Evolutionary conservation across 2,113 vertebrate species (phyloP), one percentile per base, ranked within the genome.

Genomic region (mouse (Mus musculus)): DNA sequence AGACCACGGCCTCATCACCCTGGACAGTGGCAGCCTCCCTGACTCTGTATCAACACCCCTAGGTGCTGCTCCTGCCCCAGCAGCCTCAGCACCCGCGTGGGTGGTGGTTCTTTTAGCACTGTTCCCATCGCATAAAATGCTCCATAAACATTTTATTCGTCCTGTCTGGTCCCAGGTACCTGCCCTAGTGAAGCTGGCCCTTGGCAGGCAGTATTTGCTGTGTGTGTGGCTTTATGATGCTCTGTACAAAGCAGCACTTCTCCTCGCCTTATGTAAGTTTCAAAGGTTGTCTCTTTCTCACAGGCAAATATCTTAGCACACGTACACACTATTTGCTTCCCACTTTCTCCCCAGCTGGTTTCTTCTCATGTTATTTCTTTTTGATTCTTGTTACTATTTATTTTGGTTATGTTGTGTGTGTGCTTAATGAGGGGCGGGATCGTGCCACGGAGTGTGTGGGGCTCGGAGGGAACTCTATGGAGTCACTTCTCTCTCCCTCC

Each of bases 201-300:
- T 42, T 0, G 20, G 9, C 28, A 26, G 17, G 46, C 12, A 12
- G 75, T 96, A 69, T 97, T 96, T 95, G 85, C 92, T 42, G 56
- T 93, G 67, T 94, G 80, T 78, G 46, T 85, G 90, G 86, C 33
- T 96, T 95, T 96, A 96, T 90, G 72, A 71, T n/a, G 81, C 16
- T 5, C 12, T 16, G 1, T 61, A 14, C 65, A 91, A 91, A 75
- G 19, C 1, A 7, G 22, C 1, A 39, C 33, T 84, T 90, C 67
- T 69, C 69, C 76, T 78, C 4, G 20, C 72, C 93, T 14, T 72
- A 33, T 39, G n/a, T 63, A 39, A 46, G 42, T 86, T n/a, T 95
- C 97, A 96, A 97, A 95, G 95, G 89, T 91, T 84, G 80, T 16
- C 71, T 93, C 84, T 84, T 63, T 69, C 42, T 8, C 52, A 49